Evolutionary conservation across 2,113 vertebrate species (phyloP), one percentile per base, ranked within the genome.

Genomic region (Hoplias malabaricus): DNA sequence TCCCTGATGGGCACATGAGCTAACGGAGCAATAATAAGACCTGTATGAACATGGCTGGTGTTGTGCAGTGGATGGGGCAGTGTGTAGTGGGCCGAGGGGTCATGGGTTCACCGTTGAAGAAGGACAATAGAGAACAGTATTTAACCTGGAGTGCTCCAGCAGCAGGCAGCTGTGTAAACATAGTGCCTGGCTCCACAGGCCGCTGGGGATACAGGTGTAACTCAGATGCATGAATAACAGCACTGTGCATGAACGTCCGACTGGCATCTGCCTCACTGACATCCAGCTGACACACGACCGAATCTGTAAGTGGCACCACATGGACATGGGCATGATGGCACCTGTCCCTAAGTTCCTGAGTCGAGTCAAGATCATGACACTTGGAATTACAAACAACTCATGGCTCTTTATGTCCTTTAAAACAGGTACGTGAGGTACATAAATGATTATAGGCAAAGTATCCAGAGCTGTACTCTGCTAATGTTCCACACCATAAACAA

Each of bases 81-180:
- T 76, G 36, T 54, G 4, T 48, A 57, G 34, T 54, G 46, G 86
- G 78, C 74, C 79, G 73, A 70, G 65, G 69, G 88, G 88, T 89
- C 80, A 85, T 54, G 78, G 69, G 86, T 84, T 88, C 71, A 86
- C 78, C 23, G 43, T 86, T 81, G 86, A 80, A 80, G 71, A 70
- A 77, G 85, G 85, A 89, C 75, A 75, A 84, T 86, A 84, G 83
- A 89, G 86, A 87, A 90, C 86, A 77, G 54, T 63, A 53, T 79
- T 79, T 76, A 83, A 82, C 84, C 82, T 80, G 80, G 53, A 62
- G 38, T 48, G 57, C 69, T 78, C 75, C 73, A 67, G 69, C 63
- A 71, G 70, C 36, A 84, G 43, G 59, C 90, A 92, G 92, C 90
- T 92, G 90, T 88, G 80, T 82, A 90, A 92, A 91, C 82, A 82